Evolutionary conservation across 2,113 vertebrate species (phyloP), one percentile per base, ranked within the genome.

Genomic region (Monarcha castaneiventris): DNA sequence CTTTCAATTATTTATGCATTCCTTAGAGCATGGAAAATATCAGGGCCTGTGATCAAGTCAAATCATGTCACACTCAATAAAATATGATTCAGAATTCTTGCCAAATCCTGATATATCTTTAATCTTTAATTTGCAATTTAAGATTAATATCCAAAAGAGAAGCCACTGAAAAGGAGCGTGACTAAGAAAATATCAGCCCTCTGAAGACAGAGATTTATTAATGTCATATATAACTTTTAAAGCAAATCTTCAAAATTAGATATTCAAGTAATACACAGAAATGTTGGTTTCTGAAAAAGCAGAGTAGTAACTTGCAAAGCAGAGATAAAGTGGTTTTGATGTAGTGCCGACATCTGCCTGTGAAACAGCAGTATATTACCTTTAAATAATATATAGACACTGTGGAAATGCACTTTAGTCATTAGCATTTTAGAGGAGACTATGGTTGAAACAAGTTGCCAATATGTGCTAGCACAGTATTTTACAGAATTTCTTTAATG

Each of bases 51-150:
- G 84, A 89, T 89, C 49, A 62, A 87, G 49, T 69, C 54, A 93
- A 92, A 84, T 80, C 69, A 63, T 22, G 33, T 63, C 71, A 73
- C 19, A 15, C 43, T 69, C 79, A 82, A 54, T 75, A 94, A 91
- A 94, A 61, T n/a, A 72, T 15, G 15, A 56, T n/a, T 59, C 58
- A 51, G 35, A 84, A 93, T 90, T 88, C 76, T 82, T 6, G 1
- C 33, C 85, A 87, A 43, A 82, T 93, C 37, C 58, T 52, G 54
- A 84, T 88, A 77, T 77, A 93, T 83, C 67, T 85, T 91, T 74
- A 67, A 84, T 84, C 73, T 91, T 94, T 90, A 84, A 82, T 92
- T 75, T 89, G 20, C 54, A 76, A 63, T 75, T 89, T 93, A 68
- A 96, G 58, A 62, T 84, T 87, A 86, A 80, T 58, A 69, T 63